These are phyloP conservation scores for Empis livida DNA, from an alignment of 2,888 invertebrate species.

Conservation along the genomic window DNA sequence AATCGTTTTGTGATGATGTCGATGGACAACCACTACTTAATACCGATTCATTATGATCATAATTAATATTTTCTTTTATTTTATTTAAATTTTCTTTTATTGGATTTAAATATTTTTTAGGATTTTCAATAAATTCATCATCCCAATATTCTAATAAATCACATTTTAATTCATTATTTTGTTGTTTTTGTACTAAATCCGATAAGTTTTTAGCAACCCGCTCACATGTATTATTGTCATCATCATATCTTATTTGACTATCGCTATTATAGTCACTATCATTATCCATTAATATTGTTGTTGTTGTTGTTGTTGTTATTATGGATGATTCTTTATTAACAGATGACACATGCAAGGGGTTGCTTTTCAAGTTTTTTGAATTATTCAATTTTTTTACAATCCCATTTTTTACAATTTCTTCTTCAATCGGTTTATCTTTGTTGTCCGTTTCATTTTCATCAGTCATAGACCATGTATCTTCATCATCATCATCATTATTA, in stretches of 20 bases:
- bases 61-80: neutral
- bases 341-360: constrained; percentile 42
- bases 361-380: constrained; percentile 43
- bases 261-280: constrained; percentile 11
- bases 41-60: neutral
- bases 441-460: constrained; percentile 14
- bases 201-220: constrained; percentile 11
- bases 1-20: neutral
- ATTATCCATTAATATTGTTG: constrained; percentile 4
- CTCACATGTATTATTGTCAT: constrained; percentile 13
- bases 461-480: constrained; percentile 6
- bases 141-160: constrained; percentile 10
- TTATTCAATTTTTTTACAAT: neutral
- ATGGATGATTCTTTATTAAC: constrained; percentile 21
- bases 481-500: constrained; percentile 6
- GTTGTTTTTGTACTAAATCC: constrained; percentile 1
- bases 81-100: neutral
- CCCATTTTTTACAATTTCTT: constrained; percentile 17
- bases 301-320: neutral
- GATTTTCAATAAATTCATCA: constrained; percentile 11
- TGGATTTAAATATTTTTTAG: constrained; percentile 7
- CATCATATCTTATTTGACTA: constrained; percentile 6
- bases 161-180: neutral
- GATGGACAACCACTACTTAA: neutral
- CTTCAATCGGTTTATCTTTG: constrained; percentile 9